These are phyloP conservation scores for Propithecus deckenii DNA, from an alignment of 2,797 vertebrate genomes.

Conservation along the genomic window DNA sequence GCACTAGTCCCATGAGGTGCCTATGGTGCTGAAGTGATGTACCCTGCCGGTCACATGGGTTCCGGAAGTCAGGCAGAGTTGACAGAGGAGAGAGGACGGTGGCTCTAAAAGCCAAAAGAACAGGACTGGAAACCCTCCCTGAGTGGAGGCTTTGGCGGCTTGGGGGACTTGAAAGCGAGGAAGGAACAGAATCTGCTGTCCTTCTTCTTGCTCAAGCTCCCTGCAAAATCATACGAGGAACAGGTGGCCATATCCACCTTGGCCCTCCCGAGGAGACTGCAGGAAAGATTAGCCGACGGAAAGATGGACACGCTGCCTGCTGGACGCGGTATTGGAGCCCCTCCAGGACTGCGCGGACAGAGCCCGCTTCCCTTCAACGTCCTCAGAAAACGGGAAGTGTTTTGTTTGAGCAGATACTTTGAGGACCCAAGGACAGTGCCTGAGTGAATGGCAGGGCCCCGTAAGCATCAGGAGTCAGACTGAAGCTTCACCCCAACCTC, in stretches of 20 bases:
- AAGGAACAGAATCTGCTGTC: neutral
- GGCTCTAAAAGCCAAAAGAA: neutral
- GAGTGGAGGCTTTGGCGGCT: neutral
- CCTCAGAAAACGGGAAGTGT: neutral
- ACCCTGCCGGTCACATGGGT: neutral
- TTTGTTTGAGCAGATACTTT: neutral
- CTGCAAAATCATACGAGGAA: neutral
- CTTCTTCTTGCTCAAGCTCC: conserved; percentile 30
- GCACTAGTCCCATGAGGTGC: neutral
- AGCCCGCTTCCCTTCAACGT: neutral
- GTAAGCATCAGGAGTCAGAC: neutral
- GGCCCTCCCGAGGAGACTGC: neutral
- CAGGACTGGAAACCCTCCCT: neutral
- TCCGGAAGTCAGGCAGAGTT: neutral
- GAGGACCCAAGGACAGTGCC: neutral
- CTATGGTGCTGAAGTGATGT: neutral
- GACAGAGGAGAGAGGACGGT: neutral
- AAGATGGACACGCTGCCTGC: neutral
- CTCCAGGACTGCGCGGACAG: neutral
- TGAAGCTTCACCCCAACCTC: neutral
- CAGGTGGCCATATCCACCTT: neutral
- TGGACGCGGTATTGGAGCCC: neutral
- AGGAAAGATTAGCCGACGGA: neutral
- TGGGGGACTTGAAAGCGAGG: neutral
- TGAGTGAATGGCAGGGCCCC: neutral